Conservation (phyloP, 2,888 invertebrate genomes). For the Liodrosophila aerea region DNA sequence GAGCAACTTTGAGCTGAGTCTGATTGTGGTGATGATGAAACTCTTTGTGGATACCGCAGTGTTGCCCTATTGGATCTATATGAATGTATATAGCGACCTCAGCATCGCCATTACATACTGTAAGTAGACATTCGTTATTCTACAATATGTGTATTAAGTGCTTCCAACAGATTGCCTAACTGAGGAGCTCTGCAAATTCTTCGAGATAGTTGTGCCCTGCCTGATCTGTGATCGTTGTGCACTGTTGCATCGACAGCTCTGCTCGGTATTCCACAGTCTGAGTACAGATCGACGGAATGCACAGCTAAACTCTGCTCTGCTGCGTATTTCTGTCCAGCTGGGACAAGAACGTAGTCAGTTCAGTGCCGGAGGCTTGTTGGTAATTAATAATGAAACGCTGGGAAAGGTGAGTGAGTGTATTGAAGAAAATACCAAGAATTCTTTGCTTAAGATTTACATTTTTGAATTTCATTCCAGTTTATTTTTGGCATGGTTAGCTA, state of each 20-base stretch:
- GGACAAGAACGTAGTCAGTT: slow-evolving; percentile 64
- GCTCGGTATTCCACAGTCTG: slow-evolving; percentile 35
- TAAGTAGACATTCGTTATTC: slow-evolving; percentile 17
- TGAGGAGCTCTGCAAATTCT: slow-evolving; percentile 49
- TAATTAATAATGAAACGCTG: slow-evolving; percentile 58
- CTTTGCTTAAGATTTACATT: slow-evolving; percentile 2
- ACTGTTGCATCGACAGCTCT: slow-evolving; percentile 43
- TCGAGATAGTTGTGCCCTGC: slow-evolving; percentile 49
- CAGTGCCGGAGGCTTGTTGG: slow-evolving; percentile 67
- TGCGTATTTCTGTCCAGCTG: slow-evolving; percentile 57
- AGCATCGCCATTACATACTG: slow-evolving; percentile 21
- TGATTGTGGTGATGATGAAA: slow-evolving; percentile 58
- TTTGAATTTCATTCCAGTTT: slow-evolving; percentile 56
- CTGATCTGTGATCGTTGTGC: slow-evolving; percentile 65
- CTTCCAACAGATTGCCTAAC: slow-evolving; percentile 37
- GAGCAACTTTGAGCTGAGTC: slow-evolving; percentile 58
- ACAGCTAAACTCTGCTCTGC: slow-evolving; percentile 45
- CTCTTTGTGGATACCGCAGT: slow-evolving; percentile 59
- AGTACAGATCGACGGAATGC: slow-evolving; percentile 47
- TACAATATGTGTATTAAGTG: background rate
- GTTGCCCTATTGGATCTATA: slow-evolving; percentile 67
- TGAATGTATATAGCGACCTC: slow-evolving; percentile 7
- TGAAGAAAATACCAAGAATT: background rate
- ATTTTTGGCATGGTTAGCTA: slow-evolving; percentile 66
- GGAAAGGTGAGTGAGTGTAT: slow-evolving; percentile 67